Base-by-base conservation (phyloP, 2,888 invertebrate genomes). In the Smittia sp. region DNA sequence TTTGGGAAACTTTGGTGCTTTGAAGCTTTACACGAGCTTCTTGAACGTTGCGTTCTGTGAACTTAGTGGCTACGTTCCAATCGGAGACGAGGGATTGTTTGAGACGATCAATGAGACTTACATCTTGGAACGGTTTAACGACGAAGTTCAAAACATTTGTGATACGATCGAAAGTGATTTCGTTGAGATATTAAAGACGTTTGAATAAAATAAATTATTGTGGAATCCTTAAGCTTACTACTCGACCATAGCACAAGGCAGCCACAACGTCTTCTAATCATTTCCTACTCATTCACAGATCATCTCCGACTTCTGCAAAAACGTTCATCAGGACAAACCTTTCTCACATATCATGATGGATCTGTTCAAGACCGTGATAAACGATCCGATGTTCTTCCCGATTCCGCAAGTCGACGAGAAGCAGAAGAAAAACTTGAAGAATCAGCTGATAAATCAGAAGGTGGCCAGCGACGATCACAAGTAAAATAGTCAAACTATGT, bases 31-130 rank as follows among this genome's bases (percentile, higher is more conserved):
- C 15, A 79, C 78, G 0, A 83, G 82, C 1, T 58, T 54, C 22
- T 87, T 90, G 74, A 87, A 89, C 83, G 85, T 91, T 11, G 94
- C 91, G n/a, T 86, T 88, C 27, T 88, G 88, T 77, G 94, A 94
- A 80, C 79, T 93, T 0, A 88, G 88, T 78, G 93, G 94, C 2
- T 92, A 90, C 82, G 83, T 93, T 74, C 86, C 89, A 0, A n/a
- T 75, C 70, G 18, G 38, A 74, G 76, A 76, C 54, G 74, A 75
- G 22, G 24, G 74, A 9, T 18, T 75, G 18, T 76, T 24, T 46
- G 66, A 74, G 0, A 22, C 18, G 11, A 27, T 76, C 11, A 74
- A 66, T n/a, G 75, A 76, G 68, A 46, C 54, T 15, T 25, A 54
- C 52, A n/a, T 75, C 25, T 2, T 74, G 1, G 54, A 27, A 1